A percentile compares a stretch with the other conserved stretches of the same genome.
phyloP scores from a whole-genome alignment of 2,113 vertebrate species.

The Brienomyrus longianalis region DNA sequence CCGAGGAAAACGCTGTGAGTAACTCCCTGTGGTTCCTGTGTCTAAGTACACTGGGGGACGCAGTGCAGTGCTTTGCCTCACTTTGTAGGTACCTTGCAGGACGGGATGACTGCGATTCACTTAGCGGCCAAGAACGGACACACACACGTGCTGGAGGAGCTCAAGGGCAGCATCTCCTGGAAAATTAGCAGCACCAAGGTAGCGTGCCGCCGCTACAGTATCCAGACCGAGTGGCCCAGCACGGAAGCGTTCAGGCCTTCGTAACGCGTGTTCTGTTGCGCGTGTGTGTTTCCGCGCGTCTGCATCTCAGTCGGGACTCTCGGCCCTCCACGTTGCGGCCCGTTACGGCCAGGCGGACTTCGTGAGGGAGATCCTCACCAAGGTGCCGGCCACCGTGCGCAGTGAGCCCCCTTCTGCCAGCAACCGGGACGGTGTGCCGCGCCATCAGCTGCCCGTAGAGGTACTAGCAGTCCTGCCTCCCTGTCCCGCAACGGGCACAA shows the following conservation, averaged over 20 bases:
- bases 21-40: neutral
- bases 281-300: slow-evolving; percentile 3
- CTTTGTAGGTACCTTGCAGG: slow-evolving; percentile 18
- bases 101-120: slow-evolving; percentile 50
- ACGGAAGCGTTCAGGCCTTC: neutral
- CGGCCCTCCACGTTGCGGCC: slow-evolving; percentile 45
- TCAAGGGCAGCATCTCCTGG: slow-evolving; percentile 44
- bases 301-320: slow-evolving; percentile 41
- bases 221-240: neutral
- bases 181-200: slow-evolving; percentile 50
- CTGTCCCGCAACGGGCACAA: neutral
- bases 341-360: slow-evolving; percentile 45
- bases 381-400: slow-evolving; percentile 37
- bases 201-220: neutral
- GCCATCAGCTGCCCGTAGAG: slow-evolving; percentile 31
- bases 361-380: slow-evolving; percentile 43
- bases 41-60: neutral
- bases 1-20: slow-evolving; percentile 40
- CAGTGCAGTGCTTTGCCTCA: neutral
- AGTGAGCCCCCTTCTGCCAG: slow-evolving; percentile 29
- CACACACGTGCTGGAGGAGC: slow-evolving; percentile 44
- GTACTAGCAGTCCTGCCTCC: slow-evolving; percentile 17
- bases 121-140: slow-evolving; percentile 48
- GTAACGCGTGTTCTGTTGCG: neutral
- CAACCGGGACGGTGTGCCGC: neutral